phyloP scores from a whole-genome alignment of 1,140 invertebrate species.

The Papilio xuthus region DNA sequence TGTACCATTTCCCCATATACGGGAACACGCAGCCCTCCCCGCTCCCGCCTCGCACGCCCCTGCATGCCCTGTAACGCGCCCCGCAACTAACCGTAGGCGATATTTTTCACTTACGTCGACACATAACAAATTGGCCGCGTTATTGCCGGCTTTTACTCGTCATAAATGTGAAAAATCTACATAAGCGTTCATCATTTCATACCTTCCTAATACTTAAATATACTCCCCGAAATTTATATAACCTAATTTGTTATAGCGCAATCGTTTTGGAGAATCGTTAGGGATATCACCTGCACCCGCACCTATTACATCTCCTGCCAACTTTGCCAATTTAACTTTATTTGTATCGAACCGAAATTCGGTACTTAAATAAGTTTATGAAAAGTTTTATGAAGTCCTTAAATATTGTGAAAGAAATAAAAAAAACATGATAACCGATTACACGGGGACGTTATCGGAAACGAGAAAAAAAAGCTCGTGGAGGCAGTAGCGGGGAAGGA shows the following conservation, averaged over 20 bases:
- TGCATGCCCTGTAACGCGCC: conserved; percentile 34
- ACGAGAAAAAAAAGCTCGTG: conserved; percentile 41
- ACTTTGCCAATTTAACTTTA: conserved; percentile 81
- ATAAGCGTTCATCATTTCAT: conserved; percentile 27
- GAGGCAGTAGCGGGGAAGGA: conserved; percentile 42
- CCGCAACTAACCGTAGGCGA: conserved; percentile 56
- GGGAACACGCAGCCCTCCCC: conserved; percentile 43
- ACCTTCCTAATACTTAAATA: conserved; percentile 38
- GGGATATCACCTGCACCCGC: conserved; percentile 71
- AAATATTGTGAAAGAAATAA: conserved; percentile 69
- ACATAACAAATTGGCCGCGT: conserved; percentile 66
- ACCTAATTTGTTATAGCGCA: conserved; percentile 59
- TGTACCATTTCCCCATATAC: conserved; percentile 70
- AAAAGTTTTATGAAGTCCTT: conserved; percentile 59
- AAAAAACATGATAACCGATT: conserved; percentile 76
- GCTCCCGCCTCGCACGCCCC: conserved; percentile 35
- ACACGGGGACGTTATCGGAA: conserved; percentile 68
- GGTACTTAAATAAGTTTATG: conserved; percentile 68
- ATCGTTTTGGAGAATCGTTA: conserved; percentile 63
- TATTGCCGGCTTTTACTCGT: conserved; percentile 53
- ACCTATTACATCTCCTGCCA: conserved; percentile 52
- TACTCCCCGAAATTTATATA: conserved; percentile 45
- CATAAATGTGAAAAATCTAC: conserved; percentile 44
- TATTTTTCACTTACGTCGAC: conserved; percentile 74
- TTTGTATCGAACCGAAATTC: conserved; percentile 74